Evolutionary conservation across 2,797 vertebrate species (phyloP).

Genomic region (Hozukius guyotensis): DNA sequence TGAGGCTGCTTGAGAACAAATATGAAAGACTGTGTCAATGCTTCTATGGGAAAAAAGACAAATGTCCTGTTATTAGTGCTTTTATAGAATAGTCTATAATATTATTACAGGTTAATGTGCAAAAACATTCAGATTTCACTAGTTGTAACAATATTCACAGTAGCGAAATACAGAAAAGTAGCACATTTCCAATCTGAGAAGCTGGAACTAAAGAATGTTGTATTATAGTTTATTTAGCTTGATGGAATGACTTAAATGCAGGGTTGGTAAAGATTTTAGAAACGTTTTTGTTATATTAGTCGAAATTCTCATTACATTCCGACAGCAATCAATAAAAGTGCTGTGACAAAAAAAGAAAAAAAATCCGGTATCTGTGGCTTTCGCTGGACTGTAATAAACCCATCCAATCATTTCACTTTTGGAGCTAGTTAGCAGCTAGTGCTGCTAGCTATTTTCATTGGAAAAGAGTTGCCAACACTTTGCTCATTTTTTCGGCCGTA

Average conservation of each 20-base stretch:
- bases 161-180: background rate
- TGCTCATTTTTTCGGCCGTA: no score
- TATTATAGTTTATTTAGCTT: background rate
- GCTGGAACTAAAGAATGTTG: background rate
- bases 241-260: background rate
- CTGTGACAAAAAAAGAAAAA: fast-evolving
- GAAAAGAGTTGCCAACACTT: no score
- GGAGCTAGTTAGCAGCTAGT: no score
- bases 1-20: background rate
- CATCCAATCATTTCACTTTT: no score
- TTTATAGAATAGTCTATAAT: background rate
- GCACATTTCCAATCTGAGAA: background rate
- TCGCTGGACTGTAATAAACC: no score
- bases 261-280: no score
- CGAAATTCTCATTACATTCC: no score
- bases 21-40: background rate
- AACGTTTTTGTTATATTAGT: no score
- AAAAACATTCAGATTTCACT: background rate
- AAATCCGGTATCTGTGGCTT: fast-evolving
- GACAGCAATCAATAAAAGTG: no score
- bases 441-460: no score
- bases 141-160: background rate
- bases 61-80: background rate
- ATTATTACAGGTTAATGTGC: conserved; percentile 1
- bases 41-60: background rate